Conservation (phyloP, 2,888 invertebrate genomes). For the Eupithecia centaureata region DNA sequence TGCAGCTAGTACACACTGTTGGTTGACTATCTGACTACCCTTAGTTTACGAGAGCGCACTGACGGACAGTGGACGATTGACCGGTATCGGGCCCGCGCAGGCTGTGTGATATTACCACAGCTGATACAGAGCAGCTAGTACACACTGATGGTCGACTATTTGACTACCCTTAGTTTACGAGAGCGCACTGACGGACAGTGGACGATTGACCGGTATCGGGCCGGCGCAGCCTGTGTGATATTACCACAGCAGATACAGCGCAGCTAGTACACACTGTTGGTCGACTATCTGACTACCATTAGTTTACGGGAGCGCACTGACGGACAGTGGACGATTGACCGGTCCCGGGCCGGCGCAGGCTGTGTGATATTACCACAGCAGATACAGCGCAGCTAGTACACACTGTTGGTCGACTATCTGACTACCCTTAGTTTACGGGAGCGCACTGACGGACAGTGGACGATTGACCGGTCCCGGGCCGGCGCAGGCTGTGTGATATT, state of each 20-base stretch:
- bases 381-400: background rate
- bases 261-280: background rate
- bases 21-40: too few relatives aligned
- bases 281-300: too few relatives aligned
- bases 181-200: constrained; percentile 53
- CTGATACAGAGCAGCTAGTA: background rate
- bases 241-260: background rate
- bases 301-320: constrained; percentile 54
- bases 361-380: constrained; percentile 1
- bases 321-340: constrained; percentile 53
- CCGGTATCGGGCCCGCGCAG: constrained; percentile 52
- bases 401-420: too few relatives aligned
- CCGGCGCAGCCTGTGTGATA: constrained; percentile 32
- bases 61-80: constrained; percentile 55
- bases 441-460: too few relatives aligned
- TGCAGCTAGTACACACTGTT: background rate
- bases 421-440: too few relatives aligned
- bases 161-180: constrained; percentile 58
- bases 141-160: too few relatives aligned
- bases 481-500: too few relatives aligned
- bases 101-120: constrained; percentile 6
- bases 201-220: constrained; percentile 55
- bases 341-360: constrained; percentile 50
- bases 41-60: constrained; percentile 53
- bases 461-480: too few relatives aligned